Percentiles rank a stretch among this genome's conserved stretches.
Conservation (phyloP, 2,888 invertebrate genomes). For the Noctua comes region DNA sequence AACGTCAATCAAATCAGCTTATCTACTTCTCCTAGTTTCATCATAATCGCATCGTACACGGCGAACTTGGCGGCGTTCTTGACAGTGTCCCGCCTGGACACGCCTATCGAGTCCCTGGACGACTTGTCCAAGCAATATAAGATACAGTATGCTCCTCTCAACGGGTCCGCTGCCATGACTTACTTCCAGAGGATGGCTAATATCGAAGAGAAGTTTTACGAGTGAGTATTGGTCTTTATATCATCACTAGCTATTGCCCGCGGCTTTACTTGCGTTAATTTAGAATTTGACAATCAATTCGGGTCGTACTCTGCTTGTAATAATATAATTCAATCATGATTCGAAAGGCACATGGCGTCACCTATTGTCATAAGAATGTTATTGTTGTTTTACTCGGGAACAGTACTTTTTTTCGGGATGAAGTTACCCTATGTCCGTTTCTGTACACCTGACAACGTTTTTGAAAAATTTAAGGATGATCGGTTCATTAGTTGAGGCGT, state of each 20-base stretch:
- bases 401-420: too few relatives aligned
- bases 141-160: slow-evolving; percentile 97
- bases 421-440: too few relatives aligned
- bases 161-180: slow-evolving; percentile 96
- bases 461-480: too few relatives aligned
- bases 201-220: slow-evolving; percentile 98
- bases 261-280: too few relatives aligned
- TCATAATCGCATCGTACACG: slow-evolving; percentile 99
- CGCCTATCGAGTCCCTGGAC: slow-evolving; percentile 97
- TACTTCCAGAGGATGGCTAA: slow-evolving; percentile 99
- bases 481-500: too few relatives aligned
- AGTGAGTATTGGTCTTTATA: slow-evolving; percentile 90
- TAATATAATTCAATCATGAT: too few relatives aligned
- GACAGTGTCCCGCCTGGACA: slow-evolving; percentile 97
- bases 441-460: too few relatives aligned
- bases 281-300: too few relatives aligned
- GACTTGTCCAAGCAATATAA: slow-evolving; percentile 99
- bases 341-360: too few relatives aligned
- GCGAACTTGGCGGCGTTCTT: slow-evolving; percentile 99
- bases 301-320: too few relatives aligned
- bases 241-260: background rate
- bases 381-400: too few relatives aligned
- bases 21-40: slow-evolving; percentile 91
- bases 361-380: too few relatives aligned
- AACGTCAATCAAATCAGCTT: background rate